Evolutionary conservation across 92 coral and sea anemone genomes (phyloP).

Genomic region (Epizoanthus illoricatus): DNA sequence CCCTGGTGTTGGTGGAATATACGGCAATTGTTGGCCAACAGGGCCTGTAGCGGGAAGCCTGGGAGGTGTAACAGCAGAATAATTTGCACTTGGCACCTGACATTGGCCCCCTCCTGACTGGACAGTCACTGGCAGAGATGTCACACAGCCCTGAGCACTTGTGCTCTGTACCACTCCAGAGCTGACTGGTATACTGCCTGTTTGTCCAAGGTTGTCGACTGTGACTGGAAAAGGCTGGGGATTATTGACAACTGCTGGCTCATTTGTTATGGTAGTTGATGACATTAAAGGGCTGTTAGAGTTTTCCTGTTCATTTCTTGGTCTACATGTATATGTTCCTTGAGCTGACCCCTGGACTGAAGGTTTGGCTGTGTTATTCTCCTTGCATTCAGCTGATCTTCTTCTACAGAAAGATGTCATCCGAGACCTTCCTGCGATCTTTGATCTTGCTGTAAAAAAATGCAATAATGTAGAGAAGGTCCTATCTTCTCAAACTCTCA

Average conservation of each 20-base stretch:
- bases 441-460: conserved; percentile 23
- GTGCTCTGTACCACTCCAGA: not conserved
- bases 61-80: not conserved
- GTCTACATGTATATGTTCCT: not conserved
- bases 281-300: not conserved
- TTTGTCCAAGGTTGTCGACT: not conserved
- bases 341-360: not conserved
- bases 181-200: not conserved
- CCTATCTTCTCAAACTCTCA: too few relatives aligned
- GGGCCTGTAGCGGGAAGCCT: not conserved
- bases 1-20: conserved; percentile 32
- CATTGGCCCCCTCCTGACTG: not conserved
- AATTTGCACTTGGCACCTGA: not conserved
- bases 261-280: not conserved
- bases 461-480: not conserved
- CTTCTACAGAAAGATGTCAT: not conserved
- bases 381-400: not conserved
- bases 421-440: not conserved
- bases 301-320: not conserved
- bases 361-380: not conserved
- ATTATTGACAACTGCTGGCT: not conserved
- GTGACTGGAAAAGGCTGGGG: not conserved
- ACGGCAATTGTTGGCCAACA: not conserved
- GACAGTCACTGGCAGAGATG: not conserved
- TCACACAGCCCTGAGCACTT: not conserved